Evolutionary conservation across 2,888 invertebrate genomes (phyloP), one percentile per base, ranked within the genome.

Genomic region (Phrixothrix hirtus): DNA sequence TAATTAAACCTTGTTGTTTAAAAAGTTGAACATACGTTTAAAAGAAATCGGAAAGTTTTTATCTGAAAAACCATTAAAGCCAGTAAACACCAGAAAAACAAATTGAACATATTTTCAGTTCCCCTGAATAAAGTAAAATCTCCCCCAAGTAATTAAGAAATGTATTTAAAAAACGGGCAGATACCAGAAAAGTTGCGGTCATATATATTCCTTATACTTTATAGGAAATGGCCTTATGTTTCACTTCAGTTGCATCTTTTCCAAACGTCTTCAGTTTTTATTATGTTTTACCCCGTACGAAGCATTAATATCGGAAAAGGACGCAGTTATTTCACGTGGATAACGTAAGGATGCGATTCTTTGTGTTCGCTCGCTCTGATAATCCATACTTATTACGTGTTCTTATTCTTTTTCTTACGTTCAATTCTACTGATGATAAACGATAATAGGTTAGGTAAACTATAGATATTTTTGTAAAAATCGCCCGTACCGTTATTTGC

Each of bases 321-420:
- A 64, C 37, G 52, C 50, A 46, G 39, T 14, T 29, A 15, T 37
- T 38, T 39, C 51, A 60, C 63, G 61, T 64, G 45, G 17, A 27
- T 30, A 27, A 6, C 17, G 27, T 37, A 39, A 15, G 27, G 53
- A 60, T 58, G 63, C 63, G 58, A 55, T 55, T 66, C 67, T 64
- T 68, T 64, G 59, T 63, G 66, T 67, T 68, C 67, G 63, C 64
- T 56, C 50, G 56, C 58, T 70, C 69, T 72, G 71, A 72, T 74
- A 74, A 74, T 74, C 74, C 74, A 73, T 74, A 74, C 72, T 72
- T 74, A 73, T 72, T 73, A 73, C 72, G 67, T 68, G 70, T 70
- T 71, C 69, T 69, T 69, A 66, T 68, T 72, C 71, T 71, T 73
- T 72, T 72, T 70, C 69, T 66, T 67, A 64, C 65, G 67, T 68